These are phyloP conservation scores for Myzus persicae DNA, from an alignment of 1,140 invertebrate species.

Conservation along the genomic window DNA sequence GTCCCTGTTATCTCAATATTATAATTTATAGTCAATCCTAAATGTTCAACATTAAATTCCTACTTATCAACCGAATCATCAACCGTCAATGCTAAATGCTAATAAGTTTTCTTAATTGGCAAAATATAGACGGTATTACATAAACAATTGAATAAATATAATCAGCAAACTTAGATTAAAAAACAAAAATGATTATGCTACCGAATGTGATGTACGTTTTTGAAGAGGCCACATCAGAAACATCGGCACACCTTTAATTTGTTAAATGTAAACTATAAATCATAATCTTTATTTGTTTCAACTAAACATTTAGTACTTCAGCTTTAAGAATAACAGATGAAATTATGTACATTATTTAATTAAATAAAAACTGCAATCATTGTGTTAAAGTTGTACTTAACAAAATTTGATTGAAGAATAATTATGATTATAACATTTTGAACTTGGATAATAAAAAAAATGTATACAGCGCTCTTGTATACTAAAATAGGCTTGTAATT, in stretches of 20 bases:
- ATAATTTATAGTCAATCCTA: neutral
- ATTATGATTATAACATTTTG: too few relatives aligned
- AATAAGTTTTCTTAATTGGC: too few relatives aligned
- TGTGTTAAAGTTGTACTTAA: neutral
- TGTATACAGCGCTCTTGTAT: neutral
- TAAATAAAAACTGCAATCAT: neutral
- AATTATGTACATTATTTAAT: neutral
- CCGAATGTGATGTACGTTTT: neutral
- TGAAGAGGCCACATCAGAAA: neutral
- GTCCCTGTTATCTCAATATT: neutral
- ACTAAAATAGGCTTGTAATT: neutral
- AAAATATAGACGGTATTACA: neutral
- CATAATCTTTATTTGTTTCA: neutral
- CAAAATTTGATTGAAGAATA: neutral
- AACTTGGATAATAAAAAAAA: neutral
- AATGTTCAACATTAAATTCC: neutral
- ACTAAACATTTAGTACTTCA: neutral
- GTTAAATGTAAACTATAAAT: neutral
- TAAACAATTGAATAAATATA: neutral
- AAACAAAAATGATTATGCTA: neutral
- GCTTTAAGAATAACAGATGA: too few relatives aligned
- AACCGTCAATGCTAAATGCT: neutral
- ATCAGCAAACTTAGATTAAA: neutral
- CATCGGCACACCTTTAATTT: neutral
- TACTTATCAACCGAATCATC: neutral